Percentiles rank a stretch among this genome's conserved stretches.
phyloP scores from a whole-genome alignment of 2,113 vertebrate species.

The Lagopus muta region DNA sequence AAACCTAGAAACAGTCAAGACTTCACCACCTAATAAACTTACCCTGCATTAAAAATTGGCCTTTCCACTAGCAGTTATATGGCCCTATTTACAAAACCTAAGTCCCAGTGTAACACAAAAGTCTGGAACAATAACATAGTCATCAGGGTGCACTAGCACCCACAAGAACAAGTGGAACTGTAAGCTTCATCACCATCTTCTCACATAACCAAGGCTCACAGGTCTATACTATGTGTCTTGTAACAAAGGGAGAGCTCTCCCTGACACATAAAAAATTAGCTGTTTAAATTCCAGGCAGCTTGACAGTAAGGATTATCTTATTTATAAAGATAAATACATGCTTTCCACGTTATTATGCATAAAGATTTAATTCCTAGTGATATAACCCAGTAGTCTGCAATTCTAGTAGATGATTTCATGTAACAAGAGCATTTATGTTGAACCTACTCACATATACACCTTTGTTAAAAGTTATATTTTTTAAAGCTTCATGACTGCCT shows the following conservation, averaged over 20 bases:
- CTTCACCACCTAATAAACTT: not conserved
- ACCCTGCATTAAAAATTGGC: not conserved
- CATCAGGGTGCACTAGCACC: not conserved
- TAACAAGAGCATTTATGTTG: not conserved
- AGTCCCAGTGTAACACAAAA: not conserved
- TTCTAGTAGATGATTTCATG: not conserved
- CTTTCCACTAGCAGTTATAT: accelerated
- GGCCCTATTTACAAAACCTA: not conserved
- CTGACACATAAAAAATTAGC: not conserved
- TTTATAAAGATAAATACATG: not conserved
- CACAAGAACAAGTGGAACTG: not conserved
- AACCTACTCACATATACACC: not conserved
- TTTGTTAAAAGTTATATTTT: not conserved
- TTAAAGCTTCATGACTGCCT: not conserved
- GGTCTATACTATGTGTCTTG: accelerated
- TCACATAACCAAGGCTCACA: not conserved
- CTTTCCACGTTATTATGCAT: not conserved
- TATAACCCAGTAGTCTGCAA: not conserved
- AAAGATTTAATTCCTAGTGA: not conserved
- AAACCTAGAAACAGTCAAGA: not conserved
- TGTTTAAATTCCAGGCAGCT: not conserved
- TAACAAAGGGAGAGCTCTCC: not conserved
- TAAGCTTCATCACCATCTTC: too few relatives aligned
- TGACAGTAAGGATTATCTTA: not conserved
- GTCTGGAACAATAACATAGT: not conserved